These are phyloP conservation scores for Scrobipalpa atriplicella DNA, from an alignment of 2,888 invertebrate species.

Conservation along the genomic window DNA sequence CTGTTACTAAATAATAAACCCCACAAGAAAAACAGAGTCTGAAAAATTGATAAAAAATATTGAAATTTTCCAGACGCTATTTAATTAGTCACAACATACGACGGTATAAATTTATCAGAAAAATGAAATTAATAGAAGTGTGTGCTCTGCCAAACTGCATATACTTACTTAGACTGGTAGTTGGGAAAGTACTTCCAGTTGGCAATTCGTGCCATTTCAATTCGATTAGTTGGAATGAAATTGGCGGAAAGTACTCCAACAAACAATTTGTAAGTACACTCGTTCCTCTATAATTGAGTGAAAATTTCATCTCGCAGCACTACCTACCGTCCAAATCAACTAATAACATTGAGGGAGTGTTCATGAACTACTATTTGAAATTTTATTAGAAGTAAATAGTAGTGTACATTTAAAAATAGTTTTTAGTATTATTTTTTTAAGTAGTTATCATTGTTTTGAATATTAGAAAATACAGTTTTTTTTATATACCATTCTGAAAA, in stretches of 20 bases:
- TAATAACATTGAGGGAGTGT: not conserved
- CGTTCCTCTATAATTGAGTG: conserved; percentile 37
- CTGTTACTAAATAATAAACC: not conserved
- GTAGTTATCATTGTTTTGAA: too few species aligned
- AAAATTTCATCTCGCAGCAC: conserved; percentile 30
- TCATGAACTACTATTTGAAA: not conserved
- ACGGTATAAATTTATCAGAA: too few species aligned
- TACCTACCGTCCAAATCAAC: conserved; percentile 7
- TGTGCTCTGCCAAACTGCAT: not conserved
- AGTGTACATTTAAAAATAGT: too few species aligned
- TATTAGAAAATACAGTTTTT: too few species aligned
- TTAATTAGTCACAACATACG: too few species aligned
- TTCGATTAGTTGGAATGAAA: conserved; percentile 28
- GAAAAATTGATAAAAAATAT: not conserved
- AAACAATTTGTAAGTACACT: conserved; percentile 30
- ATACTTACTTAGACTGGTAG: not conserved
- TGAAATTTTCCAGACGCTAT: too few species aligned
- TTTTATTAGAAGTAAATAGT: too few species aligned
- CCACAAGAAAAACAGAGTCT: not conserved
- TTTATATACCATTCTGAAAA: too few species aligned
- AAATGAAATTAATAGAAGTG: too few species aligned
- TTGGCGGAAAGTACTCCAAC: conserved; percentile 29
- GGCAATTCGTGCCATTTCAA: conserved; percentile 27
- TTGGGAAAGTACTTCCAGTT: conserved; percentile 23
- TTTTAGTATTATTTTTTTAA: too few species aligned